Evolutionary conservation across 2,888 invertebrate species (phyloP).

Genomic region (Bombyx huttoni): DNA sequence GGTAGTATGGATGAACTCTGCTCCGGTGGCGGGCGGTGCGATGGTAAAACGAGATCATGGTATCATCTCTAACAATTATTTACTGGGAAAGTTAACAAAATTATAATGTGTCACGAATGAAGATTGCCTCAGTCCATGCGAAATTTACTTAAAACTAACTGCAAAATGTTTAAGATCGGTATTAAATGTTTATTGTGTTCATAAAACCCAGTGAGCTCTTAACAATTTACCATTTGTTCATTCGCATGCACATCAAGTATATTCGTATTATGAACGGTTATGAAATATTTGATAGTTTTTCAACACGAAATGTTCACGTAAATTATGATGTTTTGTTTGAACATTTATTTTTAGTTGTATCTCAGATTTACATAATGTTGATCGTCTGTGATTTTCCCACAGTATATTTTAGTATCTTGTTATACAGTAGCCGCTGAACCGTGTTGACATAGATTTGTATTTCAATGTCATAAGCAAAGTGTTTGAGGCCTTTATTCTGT

Average conservation of each 20-base stretch:
- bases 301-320: not conserved
- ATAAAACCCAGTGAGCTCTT: not conserved
- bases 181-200: not conserved
- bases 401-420: not conserved
- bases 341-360: not conserved
- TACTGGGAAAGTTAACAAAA: not conserved
- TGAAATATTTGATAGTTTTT: not conserved
- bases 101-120: not conserved
- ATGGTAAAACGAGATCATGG: too few species aligned
- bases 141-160: not conserved
- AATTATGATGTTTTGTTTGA: not conserved
- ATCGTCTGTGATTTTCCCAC: not conserved
- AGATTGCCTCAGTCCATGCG: not conserved
- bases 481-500: too few species aligned
- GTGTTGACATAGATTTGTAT: not conserved
- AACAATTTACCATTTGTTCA: not conserved
- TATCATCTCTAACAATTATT: too few species aligned
- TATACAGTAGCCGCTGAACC: not conserved
- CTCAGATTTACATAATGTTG: not conserved
- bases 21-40: too few species aligned
- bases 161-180: not conserved
- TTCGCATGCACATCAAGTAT: not conserved
- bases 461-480: not conserved
- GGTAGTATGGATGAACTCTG: too few species aligned
- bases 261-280: not conserved